phyloP scores from a whole-genome alignment of 2,113 vertebrate genomes.

The Corapipo altera region DNA sequence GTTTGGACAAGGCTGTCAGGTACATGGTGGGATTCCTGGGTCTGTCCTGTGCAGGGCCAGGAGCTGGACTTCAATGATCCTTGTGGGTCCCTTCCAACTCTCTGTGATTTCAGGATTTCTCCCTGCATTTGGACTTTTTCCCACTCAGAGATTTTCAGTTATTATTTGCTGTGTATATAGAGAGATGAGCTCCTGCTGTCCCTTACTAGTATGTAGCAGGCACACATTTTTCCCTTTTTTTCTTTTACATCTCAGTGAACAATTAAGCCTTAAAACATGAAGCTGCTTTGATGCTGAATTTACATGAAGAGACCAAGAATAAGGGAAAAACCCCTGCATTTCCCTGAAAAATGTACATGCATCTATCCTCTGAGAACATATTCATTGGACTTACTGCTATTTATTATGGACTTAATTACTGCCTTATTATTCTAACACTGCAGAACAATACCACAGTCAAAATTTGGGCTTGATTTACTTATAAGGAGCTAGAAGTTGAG shows the following conservation, averaged over 20 bases:
- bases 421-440: background rate
- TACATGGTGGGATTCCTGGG: background rate
- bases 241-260: background rate
- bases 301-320: background rate
- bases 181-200: background rate
- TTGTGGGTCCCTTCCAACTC: background rate
- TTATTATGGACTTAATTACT: background rate
- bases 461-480: background rate
- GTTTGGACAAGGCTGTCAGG: background rate
- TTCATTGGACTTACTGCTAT: background rate
- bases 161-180: background rate
- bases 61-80: background rate
- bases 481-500: background rate
- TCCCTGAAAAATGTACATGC: background rate
- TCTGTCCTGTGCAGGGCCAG: background rate
- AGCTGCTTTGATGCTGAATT: background rate
- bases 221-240: background rate
- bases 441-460: background rate
- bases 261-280: background rate
- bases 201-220: background rate
- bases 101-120: background rate
- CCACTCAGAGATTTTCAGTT: background rate
- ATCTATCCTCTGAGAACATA: background rate
- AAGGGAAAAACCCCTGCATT: background rate
- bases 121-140: background rate